Evolutionary conservation across 64 coral and sea anemone genomes (phyloP), one percentile per base, ranked within the genome.

Genomic region (Stichodactyla mertensii): DNA sequence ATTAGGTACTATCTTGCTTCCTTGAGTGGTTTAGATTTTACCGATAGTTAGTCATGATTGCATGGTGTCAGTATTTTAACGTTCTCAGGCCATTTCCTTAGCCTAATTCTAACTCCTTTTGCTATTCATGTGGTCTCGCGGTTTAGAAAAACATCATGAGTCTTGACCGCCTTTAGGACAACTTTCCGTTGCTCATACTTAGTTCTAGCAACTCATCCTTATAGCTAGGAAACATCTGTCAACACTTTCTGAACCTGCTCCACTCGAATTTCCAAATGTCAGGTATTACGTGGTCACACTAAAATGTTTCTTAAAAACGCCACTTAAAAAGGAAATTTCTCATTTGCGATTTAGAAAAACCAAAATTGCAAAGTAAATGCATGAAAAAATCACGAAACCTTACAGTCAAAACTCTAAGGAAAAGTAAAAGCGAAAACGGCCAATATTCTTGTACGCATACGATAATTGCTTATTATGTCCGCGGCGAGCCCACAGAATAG

Each of bases 11-110:
- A 36, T 31, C 69, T 74, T 31, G 69, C 69, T 74, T 74, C 69
- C 69, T 74, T 31, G 69, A 74, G 69, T 74, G 22, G 9, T 74
- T 74, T 74, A 45, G 69, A 74, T 74, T 74, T 74, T 12, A 74
- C 69, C 24, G 69, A 74, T 74, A 74, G 11, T 27, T 26, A 13
- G 69, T 66, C 62, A n/a, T 19, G 57, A 66, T 66, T 22, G 22
- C 19, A 19, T n/a, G 36, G 36, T 66, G 62, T 31, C 69, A 74
- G 0, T 31, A 28, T 13, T 74, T 28, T 31, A 9, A 74, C 9
- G 10, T 74, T 74, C 12, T 74, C 24, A 27, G 24, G 8, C 24
- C 69, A 31, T 74, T 74, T 74, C 69, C 24, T 74, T 74, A 74
- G 22, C 69, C 27, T 31, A 66, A 27, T 31, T 74, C 26, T 74